A percentile compares a stretch with the other conserved stretches of the same genome.
Evolutionary conservation across 2,888 invertebrate species (phyloP).

Genomic region (Alitta virens): DNA sequence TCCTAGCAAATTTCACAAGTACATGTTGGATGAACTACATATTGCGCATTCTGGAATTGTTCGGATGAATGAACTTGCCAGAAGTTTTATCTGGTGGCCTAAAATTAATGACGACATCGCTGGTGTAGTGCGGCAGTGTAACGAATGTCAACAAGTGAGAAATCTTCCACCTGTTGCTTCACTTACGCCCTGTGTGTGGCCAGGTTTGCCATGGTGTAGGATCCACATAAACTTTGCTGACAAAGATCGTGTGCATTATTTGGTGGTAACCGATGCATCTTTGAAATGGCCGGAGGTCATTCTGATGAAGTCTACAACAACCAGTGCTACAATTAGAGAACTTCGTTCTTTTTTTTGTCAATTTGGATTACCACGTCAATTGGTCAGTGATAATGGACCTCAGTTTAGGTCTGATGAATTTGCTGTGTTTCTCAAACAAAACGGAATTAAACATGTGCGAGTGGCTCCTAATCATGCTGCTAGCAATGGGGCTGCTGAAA

Average conservation of each 20-base stretch:
- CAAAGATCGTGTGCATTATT: conserved; percentile 25
- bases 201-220: conserved; percentile 33
- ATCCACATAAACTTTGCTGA: conserved; percentile 38
- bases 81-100: conserved; percentile 34
- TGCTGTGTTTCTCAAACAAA: conserved; percentile 19
- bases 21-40: conserved; percentile 26
- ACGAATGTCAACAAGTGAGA: conserved; percentile 17
- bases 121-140: no score
- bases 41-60: conserved; percentile 28
- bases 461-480: background rate
- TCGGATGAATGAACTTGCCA: conserved; percentile 30
- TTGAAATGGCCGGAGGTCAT: conserved; percentile 32
- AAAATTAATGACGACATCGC: no score
- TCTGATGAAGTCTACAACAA: conserved; percentile 19
- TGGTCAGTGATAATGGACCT: conserved; percentile 32
- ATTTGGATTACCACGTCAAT: conserved; percentile 27
- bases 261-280: conserved; percentile 32
- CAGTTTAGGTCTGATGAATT: background rate
- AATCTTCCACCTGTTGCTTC: conserved; percentile 26
- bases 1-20: conserved; percentile 14
- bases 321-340: conserved; percentile 23
- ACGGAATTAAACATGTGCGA: conserved; percentile 24
- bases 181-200: conserved; percentile 35
- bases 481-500: background rate
- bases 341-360: conserved; percentile 27